Conservation (phyloP, 2,797 vertebrate species). For the Rhinoraja longicauda region DNA sequence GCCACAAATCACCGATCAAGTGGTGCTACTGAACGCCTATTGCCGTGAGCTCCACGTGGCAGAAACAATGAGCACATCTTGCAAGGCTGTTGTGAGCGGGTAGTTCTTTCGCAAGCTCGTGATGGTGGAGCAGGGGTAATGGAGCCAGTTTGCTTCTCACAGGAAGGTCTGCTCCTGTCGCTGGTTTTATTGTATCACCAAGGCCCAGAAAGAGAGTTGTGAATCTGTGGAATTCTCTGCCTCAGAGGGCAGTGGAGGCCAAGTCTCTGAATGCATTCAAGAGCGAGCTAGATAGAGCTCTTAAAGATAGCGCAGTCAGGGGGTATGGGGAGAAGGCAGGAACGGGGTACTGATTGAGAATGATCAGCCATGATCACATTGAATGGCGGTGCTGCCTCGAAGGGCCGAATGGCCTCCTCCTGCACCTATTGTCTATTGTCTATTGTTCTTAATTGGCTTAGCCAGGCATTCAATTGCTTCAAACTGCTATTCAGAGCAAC, state of each 20-base stretch:
- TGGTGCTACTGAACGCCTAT: background rate
- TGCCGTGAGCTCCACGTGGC: background rate
- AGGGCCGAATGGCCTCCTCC: no score
- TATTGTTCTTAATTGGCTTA: background rate
- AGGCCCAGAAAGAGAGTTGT: no score
- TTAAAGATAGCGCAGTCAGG: no score
- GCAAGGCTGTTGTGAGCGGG: background rate
- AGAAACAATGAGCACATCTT: background rate
- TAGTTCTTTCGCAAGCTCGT: background rate
- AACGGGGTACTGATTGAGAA: no score
- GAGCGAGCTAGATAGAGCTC: no score
- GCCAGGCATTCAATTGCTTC: constrained; percentile 8
- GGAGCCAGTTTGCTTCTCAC: no score
- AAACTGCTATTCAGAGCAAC: background rate
- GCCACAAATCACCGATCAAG: background rate
- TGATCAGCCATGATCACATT: background rate
- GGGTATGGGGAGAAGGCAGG: no score
- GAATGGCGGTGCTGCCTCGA: no score
- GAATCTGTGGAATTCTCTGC: no score
- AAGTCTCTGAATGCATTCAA: no score
- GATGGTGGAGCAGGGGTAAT: background rate
- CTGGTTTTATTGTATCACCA: background rate
- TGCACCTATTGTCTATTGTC: no score
- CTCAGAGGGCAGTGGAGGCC: no score
- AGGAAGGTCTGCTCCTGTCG: background rate